Evolutionary conservation across 2,113 vertebrate species (phyloP).

Genomic region (Azemiops feae): DNA sequence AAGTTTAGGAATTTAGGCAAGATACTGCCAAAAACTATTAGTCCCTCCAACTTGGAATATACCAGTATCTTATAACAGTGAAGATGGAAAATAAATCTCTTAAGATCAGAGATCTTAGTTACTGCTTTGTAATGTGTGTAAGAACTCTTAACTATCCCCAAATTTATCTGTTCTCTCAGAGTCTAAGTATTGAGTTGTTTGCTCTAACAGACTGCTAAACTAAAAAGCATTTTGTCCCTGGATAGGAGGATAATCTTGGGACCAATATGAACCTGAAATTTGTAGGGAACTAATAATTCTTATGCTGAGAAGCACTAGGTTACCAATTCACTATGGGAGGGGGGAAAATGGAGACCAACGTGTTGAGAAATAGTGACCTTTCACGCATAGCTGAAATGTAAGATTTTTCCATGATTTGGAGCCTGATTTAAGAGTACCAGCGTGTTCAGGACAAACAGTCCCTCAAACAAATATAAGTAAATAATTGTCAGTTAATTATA

Average conservation of each 20-base stretch:
- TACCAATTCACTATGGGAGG: not conserved
- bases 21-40: not conserved
- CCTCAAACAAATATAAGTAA: not conserved
- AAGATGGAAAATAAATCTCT: not conserved
- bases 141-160: not conserved
- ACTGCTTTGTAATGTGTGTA: not conserved
- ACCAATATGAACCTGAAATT: not conserved
- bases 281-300: not conserved
- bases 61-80: not conserved
- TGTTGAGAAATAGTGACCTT: not conserved
- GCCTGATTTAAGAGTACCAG: not conserved
- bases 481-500: not conserved
- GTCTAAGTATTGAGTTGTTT: not conserved
- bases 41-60: not conserved
- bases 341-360: not conserved
- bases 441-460: not conserved
- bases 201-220: not conserved
- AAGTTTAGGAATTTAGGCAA: not conserved
- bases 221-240: not conserved
- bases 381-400: fast-evolving
- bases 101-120: not conserved
- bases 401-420: not conserved
- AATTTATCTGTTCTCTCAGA: not conserved
- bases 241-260: not conserved
- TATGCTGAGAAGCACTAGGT: not conserved